phyloP scores from a whole-genome alignment of 2,888 invertebrate genomes.

The Ametastegia equiseti region DNA sequence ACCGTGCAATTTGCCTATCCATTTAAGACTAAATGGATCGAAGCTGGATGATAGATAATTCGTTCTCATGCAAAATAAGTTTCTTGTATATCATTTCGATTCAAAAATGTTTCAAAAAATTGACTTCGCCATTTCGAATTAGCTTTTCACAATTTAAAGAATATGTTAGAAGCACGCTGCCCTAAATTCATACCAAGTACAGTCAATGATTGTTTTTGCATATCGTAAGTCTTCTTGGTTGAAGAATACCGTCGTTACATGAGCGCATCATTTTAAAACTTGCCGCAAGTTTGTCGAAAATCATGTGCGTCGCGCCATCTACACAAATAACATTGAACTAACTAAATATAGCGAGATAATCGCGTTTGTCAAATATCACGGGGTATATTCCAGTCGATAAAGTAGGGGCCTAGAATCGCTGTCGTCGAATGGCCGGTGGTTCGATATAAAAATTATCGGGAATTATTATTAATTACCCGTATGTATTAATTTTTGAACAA shows the following conservation, averaged over 20 bases:
- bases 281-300: background rate
- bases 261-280: background rate
- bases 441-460: background rate
- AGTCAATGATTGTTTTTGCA: background rate
- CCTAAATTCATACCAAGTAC: background rate
- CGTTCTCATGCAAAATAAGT: no score
- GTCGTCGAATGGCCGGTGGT: conserved; percentile 22
- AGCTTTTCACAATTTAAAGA: background rate
- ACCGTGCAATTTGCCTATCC: background rate
- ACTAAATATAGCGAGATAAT: background rate
- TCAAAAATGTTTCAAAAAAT: background rate
- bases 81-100: no score
- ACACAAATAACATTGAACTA: no score
- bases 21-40: no score
- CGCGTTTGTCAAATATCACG: background rate
- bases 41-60: no score
- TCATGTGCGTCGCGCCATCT: background rate
- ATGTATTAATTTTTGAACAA: conserved; percentile 31
- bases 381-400: background rate
- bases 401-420: background rate
- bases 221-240: background rate
- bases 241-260: background rate
- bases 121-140: background rate
- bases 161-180: background rate
- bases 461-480: background rate